Base-by-base conservation (phyloP, 2,797 vertebrate genomes). In the Sylvilagus floridanus region DNA sequence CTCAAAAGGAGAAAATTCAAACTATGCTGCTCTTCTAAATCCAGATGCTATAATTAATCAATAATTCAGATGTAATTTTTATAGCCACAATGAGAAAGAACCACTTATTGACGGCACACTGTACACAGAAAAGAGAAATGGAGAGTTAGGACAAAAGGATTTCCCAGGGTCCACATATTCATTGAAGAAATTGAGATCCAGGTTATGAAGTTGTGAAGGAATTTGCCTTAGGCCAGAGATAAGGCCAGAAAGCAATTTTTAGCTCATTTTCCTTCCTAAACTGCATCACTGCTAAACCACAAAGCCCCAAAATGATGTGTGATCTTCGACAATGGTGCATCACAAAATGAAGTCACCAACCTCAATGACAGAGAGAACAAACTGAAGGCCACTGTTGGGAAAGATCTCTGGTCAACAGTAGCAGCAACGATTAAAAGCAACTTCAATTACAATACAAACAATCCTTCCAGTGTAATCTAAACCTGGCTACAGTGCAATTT, bases 401-500 rank as follows among this genome's bases (percentile, higher is more conserved):
- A 88, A 81, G 22, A 81, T 30, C 50, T 81, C n/a, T 62, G 28
- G 42, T 35, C 85, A 30, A 50, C 19, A 30, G 8, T 86, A 30
- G n/a, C 16, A 71, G 66, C n/a, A 89, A 83, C 83, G 19, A 50
- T 83, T 75, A 30, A 87, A 89, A 87, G 76, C 35, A 88, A 81
- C 24, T 63, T 76, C 47, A 72, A 11, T 73, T 72, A 77, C 50
- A 87, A 82, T 62, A 35, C 95, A 96, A 96, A 60, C 22, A 93
- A 75, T 81, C 73, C 5, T 62, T 83, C 30, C 28, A 47, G 63
- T 57, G 76, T 91, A 26, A 81, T 30, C 54, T 65, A 82, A 88
- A 73, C 7, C 42, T 26, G 16, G 17, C 68, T 91, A 10, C 24
- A 2, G 16, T 47, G 37, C 32, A 28, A 79, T 69, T 88, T 96